Evolutionary conservation across 2,113 vertebrate species (phyloP), one percentile per base, ranked within the genome.

Genomic region (Colinus virginianus): DNA sequence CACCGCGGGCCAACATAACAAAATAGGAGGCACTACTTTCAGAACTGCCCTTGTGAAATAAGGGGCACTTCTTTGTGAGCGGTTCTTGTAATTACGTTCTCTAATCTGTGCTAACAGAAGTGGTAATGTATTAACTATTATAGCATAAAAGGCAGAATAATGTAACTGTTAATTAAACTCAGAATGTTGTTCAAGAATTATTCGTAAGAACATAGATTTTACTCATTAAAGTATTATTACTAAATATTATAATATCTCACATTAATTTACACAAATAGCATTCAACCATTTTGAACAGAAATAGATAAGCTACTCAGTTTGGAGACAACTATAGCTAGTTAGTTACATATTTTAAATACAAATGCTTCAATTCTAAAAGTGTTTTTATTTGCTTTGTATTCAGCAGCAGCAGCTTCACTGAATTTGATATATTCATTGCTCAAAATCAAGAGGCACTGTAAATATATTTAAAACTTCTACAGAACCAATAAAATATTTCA

Each of bases 81-180:
- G 19, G 17, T 30, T 30, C 30, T 32, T 32, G 45, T 86, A 95
- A 97, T 96, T 94, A 89, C 49, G 82, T 96, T 92, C 69, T 90
- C 86, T 83, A 95, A 87, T 96, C 78, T 94, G 42, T 55, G 87
- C 58, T 92, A 96, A 95, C 53, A 93, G 83, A 97, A 91, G 84
- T 95, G 62, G 66, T 62, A 94, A 92, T 76, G 30, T 67, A 95
- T 95, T 96, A 92, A 94, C 94, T 96, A 95, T 46, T 95, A 55
- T 58, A 78, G 32, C 66, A 77, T 81, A 95, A 92, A 94, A 94
- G 32, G 40, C 42, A 55, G 56, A 90, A 88, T 75, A 88, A 93
- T 89, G 13, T 68, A 82, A 26, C 55, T 87, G 38, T 77, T 96
- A 97, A 97, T 95, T 96, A 93, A 94, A 58, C 59, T 85, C 45